These are phyloP conservation scores for Vulpes vulpes DNA, from an alignment of 2,113 vertebrate species.

Conservation along the genomic window DNA sequence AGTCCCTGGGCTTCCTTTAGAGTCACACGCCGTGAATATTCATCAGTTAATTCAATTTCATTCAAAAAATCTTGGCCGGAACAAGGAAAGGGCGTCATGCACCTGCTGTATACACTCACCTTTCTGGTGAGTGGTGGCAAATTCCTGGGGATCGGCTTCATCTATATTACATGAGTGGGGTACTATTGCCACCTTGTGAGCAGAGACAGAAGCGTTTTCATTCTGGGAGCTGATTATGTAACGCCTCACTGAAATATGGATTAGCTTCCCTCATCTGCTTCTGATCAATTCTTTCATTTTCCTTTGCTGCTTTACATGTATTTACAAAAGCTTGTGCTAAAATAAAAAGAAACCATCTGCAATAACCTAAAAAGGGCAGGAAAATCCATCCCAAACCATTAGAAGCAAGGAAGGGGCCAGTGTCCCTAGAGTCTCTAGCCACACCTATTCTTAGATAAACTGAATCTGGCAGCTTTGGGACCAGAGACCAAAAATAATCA, in stretches of 20 bases:
- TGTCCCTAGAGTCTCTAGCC: accelerated
- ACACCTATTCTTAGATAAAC: not conserved
- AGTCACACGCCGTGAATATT: not conserved
- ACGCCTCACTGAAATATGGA: not conserved
- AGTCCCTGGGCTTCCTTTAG: not conserved
- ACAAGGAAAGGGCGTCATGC: not conserved
- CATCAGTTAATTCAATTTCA: not conserved
- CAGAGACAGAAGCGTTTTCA: conserved; percentile 30
- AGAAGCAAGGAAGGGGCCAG: not conserved
- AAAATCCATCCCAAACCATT: not conserved
- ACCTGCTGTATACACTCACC: not conserved
- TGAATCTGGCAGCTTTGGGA: not conserved
- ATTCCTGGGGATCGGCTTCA: accelerated
- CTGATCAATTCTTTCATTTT: not conserved
- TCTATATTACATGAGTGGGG: not conserved
- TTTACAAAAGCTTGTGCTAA: not conserved
- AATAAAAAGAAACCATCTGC: not conserved
- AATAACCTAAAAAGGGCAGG: not conserved
- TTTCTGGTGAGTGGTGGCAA: not conserved
- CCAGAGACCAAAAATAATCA: not conserved
- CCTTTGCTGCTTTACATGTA: not conserved
- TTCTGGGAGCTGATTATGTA: not conserved
- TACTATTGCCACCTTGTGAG: conserved; percentile 69
- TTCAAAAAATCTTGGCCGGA: not conserved
- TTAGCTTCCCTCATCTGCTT: not conserved